Evolutionary conservation across 2,797 vertebrate genomes (phyloP), one percentile per base, ranked within the genome.

Genomic region (Mormyrops attenuatus): DNA sequence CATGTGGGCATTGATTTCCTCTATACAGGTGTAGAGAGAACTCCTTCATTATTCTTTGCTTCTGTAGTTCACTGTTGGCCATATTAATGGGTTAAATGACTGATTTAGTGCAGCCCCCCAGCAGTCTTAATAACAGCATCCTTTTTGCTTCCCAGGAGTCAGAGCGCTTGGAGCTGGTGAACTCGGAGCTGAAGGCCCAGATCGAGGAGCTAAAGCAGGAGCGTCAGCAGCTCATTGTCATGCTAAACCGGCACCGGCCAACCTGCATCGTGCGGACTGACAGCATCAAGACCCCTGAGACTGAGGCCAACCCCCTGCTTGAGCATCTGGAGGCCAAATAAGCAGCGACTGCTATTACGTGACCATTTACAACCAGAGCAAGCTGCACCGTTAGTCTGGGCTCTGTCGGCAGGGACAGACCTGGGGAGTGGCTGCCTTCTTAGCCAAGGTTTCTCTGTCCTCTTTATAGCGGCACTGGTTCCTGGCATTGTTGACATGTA

Each of bases 241-340:
- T 99, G 97, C 97, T 99, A 87, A 99, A 98, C 91, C 97, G 97
- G 55, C 98, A 99, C 90, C 96, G 98, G 90, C 98, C 98, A 92
- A 98, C 98, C 89, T 99, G 98, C 95, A 99, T 99, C 0, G 98
- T 99, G 91, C 94, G 98, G 91, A 99, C 97, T 1, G 97, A 98
- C 95, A 99, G 98, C 60, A 93, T 98, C 91, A 97, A 97, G 94
- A 98, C 97, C 0, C 98, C 98, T 0, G 98, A 98, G 92, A 95
- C 92, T 0, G 98, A 98, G 94, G 96, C 94, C 93, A 97, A 97
- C 93, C 97, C 97, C 0, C 93, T 98, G 92, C 94, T 98, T 89
- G 97, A 98, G 93, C 96, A 97, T 94, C 93, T 95, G 55, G 92
- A 92, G 0, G 3, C 90, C 1, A 93, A 94, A 55, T 91, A 88